These are phyloP conservation scores for Actias luna DNA, from an alignment of 2,888 invertebrate genomes.

Conservation along the genomic window DNA sequence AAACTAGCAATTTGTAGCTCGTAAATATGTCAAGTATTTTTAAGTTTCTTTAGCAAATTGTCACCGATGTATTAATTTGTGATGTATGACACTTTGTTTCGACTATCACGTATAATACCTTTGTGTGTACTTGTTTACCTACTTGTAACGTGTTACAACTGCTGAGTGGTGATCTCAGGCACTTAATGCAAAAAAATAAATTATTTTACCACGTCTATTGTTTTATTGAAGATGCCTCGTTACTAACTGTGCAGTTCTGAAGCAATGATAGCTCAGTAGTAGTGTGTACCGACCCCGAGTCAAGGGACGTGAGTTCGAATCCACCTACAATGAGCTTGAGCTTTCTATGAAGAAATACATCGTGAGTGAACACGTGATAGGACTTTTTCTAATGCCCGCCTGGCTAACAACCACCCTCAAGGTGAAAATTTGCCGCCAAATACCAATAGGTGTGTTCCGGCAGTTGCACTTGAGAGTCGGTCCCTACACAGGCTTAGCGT, in stretches of 20 bases:
- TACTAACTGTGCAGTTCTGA: no score
- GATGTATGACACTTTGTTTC: conserved; percentile 11
- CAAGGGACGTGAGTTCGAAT: not conserved
- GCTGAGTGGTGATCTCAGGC: conserved; percentile 68
- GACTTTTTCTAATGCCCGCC: no score
- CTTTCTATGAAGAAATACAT: no score
- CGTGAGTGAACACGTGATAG: no score
- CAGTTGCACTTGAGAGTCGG: no score
- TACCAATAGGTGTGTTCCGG: no score
- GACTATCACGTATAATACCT: conserved; percentile 21
- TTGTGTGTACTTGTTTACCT: conserved; percentile 27
- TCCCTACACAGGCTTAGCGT: no score
- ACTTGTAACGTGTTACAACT: conserved; percentile 45
- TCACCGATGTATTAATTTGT: not conserved
- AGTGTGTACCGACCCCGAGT: not conserved
- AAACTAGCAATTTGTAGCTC: not conserved
- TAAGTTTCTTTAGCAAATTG: not conserved
- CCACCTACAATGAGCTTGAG: no score
- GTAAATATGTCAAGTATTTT: not conserved
- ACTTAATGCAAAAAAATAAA: conserved; percentile 61
- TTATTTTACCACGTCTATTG: conserved; percentile 41
- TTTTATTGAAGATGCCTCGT: not conserved
- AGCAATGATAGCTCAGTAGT: not conserved
- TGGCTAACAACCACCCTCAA: no score
- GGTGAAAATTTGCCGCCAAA: no score